Evolutionary conservation across 2,797 vertebrate genomes (phyloP).

Genomic region (Ambastaia sidthimunki): DNA sequence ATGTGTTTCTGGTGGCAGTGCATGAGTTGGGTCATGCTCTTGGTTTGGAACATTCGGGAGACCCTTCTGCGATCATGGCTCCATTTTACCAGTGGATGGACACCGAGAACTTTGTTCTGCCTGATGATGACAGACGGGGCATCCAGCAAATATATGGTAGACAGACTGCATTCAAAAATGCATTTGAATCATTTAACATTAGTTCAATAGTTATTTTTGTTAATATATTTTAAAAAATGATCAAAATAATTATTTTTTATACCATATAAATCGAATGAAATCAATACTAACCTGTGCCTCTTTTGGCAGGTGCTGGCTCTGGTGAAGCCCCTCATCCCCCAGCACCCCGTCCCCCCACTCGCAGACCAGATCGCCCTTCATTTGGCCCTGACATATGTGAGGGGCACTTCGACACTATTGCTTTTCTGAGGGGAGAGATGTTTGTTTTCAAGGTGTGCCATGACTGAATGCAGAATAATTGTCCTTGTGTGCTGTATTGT

Average conservation of each 20-base stretch:
- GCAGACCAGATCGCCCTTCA: conserved; percentile 71
- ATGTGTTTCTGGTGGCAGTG: conserved; percentile 91
- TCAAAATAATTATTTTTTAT: not conserved
- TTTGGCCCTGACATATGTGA: conserved; percentile 87
- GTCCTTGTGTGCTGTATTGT: not conserved
- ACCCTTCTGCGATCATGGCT: conserved; percentile 91
- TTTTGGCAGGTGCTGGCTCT: conserved; percentile 71
- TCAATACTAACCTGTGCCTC: not conserved
- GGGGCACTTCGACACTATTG: conserved; percentile 90
- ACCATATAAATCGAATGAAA: not conserved
- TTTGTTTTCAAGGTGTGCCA: conserved; percentile 90
- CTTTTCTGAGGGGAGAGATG: conserved; percentile 89
- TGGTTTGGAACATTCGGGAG: conserved; percentile 89
- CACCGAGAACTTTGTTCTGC: conserved; percentile 87
- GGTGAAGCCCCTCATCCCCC: conserved; percentile 62
- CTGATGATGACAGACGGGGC: conserved; percentile 87
- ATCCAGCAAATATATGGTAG: conserved; percentile 89
- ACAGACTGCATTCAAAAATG: conserved; percentile 50
- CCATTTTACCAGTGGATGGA: conserved; percentile 97
- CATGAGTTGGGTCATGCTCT: conserved; percentile 92
- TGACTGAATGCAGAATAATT: not conserved
- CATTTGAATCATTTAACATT: not conserved
- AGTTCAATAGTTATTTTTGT: no score
- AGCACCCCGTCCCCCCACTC: conserved; percentile 69
- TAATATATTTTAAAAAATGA: not conserved